Evolutionary conservation across 2,888 invertebrate genomes (phyloP), one percentile per base, ranked within the genome.

Genomic region (Drosophila maculinotata): DNA sequence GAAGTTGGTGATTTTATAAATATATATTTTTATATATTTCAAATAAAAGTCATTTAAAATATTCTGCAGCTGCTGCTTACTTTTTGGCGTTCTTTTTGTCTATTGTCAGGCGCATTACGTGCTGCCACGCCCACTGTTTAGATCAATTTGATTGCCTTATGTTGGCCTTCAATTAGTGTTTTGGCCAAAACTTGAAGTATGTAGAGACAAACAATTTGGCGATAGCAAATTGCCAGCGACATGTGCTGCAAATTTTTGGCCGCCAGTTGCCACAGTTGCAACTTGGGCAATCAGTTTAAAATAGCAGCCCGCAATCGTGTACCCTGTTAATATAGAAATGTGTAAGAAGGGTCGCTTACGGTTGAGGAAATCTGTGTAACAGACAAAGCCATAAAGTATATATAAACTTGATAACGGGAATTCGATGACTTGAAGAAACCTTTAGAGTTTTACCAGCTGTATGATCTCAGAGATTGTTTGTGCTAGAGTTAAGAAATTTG

Each of bases 121-220:
- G 70, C 33, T 35, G 71, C 35, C 54, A 72, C 56, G 69, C 69
- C 60, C 28, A 36, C 33, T 42, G 15, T 15, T 15, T 9, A 2
- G 35, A 42, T 38, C 35, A 17, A 33, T 58, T 63, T 58, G 57
- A 58, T 66, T 72, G 63, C 39, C 36, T 38, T 45, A 48, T 33
- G 36, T 47, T 52, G 72, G 66, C 76, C 85, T 83, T 82, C 84
- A 84, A 83, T 83, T 83, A 84, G 82, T 76, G 64, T 74, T 70
- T 69, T 45, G 56, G 56, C 53, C 42, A 30, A 42, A 49, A 51
- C 69, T 67, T 58, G 51, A 71, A 71, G 65, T 60, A 69, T 56
- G 65, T 42, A 60, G 73, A 65, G 57, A 72, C 56, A 73, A 73
- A 72, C 73, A 69, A 73, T 72, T 73, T 73, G 41, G 31, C 36